Percentiles rank a stretch among this genome's conserved stretches.
phyloP scores from a whole-genome alignment of 2,888 invertebrate genomes.

The Aelia acuminata region DNA sequence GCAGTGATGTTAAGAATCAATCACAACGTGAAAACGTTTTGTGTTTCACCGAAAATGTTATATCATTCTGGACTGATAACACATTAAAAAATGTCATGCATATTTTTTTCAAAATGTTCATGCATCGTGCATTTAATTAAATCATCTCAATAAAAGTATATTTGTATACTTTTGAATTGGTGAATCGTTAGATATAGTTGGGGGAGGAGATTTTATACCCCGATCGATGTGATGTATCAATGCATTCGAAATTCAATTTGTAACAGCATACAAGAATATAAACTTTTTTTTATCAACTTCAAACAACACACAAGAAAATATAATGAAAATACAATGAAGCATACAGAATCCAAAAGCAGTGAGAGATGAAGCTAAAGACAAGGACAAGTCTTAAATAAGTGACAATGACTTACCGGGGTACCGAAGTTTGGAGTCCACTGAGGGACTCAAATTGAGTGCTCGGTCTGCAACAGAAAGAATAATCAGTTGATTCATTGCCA shows the following conservation, averaged over 20 bases:
- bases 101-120: not conserved
- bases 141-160: not conserved
- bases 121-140: conserved; percentile 40
- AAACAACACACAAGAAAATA: not conserved
- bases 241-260: not conserved
- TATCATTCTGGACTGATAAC: not conserved
- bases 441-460: conserved; percentile 31
- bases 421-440: conserved; percentile 43
- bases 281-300: not conserved
- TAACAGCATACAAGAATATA: not conserved
- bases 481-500: conserved; percentile 19
- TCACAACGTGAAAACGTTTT: not conserved
- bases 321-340: not conserved
- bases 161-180: not conserved
- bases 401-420: conserved; percentile 40
- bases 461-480: conserved; percentile 42
- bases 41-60: not conserved
- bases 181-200: not conserved
- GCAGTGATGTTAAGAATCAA: not conserved
- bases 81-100: conserved; percentile 15
- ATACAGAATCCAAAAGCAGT: conserved; percentile 31
- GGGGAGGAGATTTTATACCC: not conserved
- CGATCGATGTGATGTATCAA: not conserved
- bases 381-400: conserved; percentile 6
- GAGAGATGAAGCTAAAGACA: conserved; percentile 22